Evolutionary conservation across 2,888 invertebrate genomes (phyloP).

Genomic region (Caenorhabditis sulstoni): DNA sequence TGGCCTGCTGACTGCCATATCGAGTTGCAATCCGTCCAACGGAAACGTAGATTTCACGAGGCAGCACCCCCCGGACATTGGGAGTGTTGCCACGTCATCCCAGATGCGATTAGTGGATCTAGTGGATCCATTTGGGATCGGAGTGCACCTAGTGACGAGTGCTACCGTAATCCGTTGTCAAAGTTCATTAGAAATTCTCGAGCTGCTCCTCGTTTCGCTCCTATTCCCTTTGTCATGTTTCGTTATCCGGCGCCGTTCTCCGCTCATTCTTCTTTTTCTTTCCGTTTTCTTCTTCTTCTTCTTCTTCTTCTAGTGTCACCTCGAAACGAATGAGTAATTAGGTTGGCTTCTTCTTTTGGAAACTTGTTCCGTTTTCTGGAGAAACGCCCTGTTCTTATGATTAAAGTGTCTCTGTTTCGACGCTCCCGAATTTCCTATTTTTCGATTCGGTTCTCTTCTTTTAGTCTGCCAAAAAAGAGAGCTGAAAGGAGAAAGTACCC

Average conservation of each 20-base stretch:
- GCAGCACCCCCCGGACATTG: too few species aligned
- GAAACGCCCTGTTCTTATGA: not conserved
- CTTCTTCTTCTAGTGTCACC: conserved; percentile 29
- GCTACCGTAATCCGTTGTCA: not conserved
- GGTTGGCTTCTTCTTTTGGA: conserved; percentile 28
- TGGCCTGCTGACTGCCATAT: not conserved
- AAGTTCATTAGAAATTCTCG: conserved; percentile 31
- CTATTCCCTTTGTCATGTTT: conserved; percentile 34
- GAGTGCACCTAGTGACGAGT: too few species aligned
- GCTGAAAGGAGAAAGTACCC: too few species aligned
- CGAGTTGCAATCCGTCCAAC: conserved; percentile 18
- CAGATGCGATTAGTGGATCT: too few species aligned
- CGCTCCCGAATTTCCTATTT: too few species aligned
- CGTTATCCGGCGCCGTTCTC: conserved; percentile 33
- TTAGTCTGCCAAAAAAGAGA: conserved; percentile 10
- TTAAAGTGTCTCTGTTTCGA: too few species aligned
- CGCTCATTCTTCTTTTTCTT: conserved; percentile 20
- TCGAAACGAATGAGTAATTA: conserved; percentile 44
- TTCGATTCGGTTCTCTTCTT: not conserved
- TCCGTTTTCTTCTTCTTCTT: conserved; percentile 17
- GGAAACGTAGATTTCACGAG: too few species aligned
- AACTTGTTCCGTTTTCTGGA: conserved; percentile 3
- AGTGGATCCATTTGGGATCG: too few species aligned
- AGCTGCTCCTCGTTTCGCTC: conserved; percentile 4
- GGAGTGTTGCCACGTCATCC: not conserved